Percentiles rank a stretch among this genome's conserved stretches.
Conservation (phyloP, 2,113 vertebrate genomes). For the Perca flavescens region DNA sequence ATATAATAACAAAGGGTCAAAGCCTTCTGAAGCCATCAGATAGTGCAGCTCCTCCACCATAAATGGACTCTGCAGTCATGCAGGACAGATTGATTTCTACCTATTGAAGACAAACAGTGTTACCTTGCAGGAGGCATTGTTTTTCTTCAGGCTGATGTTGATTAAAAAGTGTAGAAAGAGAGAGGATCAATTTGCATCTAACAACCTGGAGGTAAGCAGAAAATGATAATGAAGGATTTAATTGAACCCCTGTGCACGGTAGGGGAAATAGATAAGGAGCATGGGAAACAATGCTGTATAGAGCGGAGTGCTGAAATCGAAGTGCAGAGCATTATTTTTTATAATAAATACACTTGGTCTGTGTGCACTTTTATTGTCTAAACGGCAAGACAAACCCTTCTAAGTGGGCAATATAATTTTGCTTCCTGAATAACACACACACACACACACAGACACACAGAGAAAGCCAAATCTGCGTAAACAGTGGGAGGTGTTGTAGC, state of each 20-base stretch:
- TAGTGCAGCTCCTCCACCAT: constrained; percentile 38
- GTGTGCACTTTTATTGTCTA: constrained; percentile 20
- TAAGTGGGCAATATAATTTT: constrained; percentile 32
- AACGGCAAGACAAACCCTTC: constrained; percentile 17
- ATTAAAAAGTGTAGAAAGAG: constrained; percentile 69
- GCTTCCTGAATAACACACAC: constrained; percentile 36
- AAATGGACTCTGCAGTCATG: constrained; percentile 56
- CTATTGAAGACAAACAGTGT: constrained; percentile 61
- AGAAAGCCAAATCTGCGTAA: constrained; percentile 51
- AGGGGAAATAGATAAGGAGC: constrained; percentile 52
- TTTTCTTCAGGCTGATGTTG: constrained; percentile 65
- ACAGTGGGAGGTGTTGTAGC: constrained; percentile 76
- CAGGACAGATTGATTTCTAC: constrained; percentile 58
- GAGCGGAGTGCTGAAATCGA: constrained; percentile 14
- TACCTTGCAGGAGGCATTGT: constrained; percentile 68
- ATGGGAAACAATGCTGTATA: constrained; percentile 41
- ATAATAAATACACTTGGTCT: constrained; percentile 34
- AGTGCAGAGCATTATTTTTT: constrained; percentile 19
- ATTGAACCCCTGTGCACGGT: constrained; percentile 42
- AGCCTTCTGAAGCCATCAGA: constrained; percentile 43
- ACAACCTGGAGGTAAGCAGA: constrained; percentile 71
- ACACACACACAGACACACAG: constrained; percentile 31
- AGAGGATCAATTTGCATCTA: constrained; percentile 73
- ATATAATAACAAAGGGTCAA: constrained; percentile 59
- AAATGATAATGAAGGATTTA: constrained; percentile 73